Percentiles rank a stretch among this genome's conserved stretches.
These are phyloP conservation scores for Vidua chalybeata DNA, from an alignment of 2,113 vertebrate species.

Conservation along the genomic window DNA sequence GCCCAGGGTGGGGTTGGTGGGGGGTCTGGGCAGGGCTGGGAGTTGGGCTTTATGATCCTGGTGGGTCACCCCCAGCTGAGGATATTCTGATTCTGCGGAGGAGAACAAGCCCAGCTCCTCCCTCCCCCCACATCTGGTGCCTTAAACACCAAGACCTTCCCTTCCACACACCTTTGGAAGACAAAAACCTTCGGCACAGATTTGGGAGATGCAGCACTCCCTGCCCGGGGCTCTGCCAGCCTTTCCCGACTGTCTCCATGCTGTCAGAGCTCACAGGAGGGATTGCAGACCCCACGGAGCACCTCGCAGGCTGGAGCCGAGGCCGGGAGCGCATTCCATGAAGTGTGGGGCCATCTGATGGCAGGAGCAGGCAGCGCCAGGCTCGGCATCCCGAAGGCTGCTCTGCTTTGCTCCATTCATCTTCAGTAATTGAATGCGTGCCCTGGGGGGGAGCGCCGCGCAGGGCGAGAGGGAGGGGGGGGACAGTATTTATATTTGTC, in stretches of 20 bases:
- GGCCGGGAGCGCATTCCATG: neutral
- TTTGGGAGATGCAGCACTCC: fast-evolving
- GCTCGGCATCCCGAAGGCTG: neutral
- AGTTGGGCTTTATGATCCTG: fast-evolving
- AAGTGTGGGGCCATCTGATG: conserved; percentile 67
- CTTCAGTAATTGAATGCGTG: conserved; percentile 56
- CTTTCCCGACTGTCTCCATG: neutral
- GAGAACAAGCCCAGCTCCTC: neutral
- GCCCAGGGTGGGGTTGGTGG: neutral
- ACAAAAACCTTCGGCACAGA: neutral
- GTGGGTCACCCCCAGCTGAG: too few relatives aligned
- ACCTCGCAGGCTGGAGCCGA: neutral
- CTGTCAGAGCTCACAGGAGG: neutral
- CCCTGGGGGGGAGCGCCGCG: conserved; percentile 43
- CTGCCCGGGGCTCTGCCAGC: neutral
- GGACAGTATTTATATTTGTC: conserved; percentile 48
- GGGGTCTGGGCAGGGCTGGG: fast-evolving
- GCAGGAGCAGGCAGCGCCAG: neutral
- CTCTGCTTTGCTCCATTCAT: conserved; percentile 51
- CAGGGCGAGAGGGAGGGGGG: neutral
- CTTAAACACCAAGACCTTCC: neutral
- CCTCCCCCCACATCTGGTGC: fast-evolving
- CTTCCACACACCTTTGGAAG: neutral
- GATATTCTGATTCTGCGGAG: neutral
- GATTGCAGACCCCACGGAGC: fast-evolving